A percentile compares a stretch with the other conserved stretches of the same genome.
Conservation (phyloP, 2,888 invertebrate genomes). For the Mimachlamys varia region DNA sequence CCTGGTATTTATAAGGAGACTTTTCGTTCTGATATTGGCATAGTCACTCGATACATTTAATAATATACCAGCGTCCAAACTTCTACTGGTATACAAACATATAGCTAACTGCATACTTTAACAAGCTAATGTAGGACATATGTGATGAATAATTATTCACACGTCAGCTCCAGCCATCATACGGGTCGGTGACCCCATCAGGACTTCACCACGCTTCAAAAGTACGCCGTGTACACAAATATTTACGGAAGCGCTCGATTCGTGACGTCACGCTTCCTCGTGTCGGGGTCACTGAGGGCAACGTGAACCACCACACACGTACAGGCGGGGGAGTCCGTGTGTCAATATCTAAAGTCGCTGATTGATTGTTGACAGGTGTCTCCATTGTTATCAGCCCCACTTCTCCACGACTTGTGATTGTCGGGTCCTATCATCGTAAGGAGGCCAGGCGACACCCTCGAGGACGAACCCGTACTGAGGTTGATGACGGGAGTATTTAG, state of each 20-base stretch:
- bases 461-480: too few relatives aligned
- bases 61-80: too few relatives aligned
- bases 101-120: not conserved
- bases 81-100: too few relatives aligned
- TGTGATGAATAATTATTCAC: not conserved
- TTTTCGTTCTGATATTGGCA: too few relatives aligned
- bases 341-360: slow-evolving; percentile 11
- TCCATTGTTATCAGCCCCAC: not conserved
- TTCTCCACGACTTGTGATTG: too few relatives aligned
- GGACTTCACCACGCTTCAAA: not conserved
- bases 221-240: too few relatives aligned
- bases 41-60: too few relatives aligned
- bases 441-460: too few relatives aligned
- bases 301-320: not conserved
- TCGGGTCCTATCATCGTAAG: too few relatives aligned
- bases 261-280: not conserved
- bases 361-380: not conserved
- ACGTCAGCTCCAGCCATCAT: not conserved
- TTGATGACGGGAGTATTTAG: too few relatives aligned
- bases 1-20: too few relatives aligned
- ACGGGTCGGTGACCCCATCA: slow-evolving; percentile 4
- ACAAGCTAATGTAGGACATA: not conserved
- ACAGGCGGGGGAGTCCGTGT: not conserved
- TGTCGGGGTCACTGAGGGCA: not conserved
- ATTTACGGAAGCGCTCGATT: not conserved